Evolutionary conservation across 2,113 vertebrate genomes (phyloP).

Genomic region (Typhlomys cinereus): DNA sequence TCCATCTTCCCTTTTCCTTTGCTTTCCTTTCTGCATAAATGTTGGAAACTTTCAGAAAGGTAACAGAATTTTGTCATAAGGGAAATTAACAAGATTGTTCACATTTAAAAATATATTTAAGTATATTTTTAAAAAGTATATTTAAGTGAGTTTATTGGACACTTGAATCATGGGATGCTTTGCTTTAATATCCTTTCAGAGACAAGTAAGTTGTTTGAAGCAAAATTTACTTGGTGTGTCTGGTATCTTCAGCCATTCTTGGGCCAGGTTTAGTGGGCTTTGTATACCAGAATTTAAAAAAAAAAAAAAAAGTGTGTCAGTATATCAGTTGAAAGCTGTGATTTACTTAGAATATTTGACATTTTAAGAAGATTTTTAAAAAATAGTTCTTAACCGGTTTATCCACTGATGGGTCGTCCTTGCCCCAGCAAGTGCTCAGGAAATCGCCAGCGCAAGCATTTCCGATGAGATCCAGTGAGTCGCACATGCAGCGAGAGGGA

Average conservation of each 20-base stretch:
- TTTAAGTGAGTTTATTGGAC: background rate
- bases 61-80: conserved; percentile 47
- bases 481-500: too few species aligned
- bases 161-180: background rate
- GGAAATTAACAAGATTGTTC: conserved; percentile 41
- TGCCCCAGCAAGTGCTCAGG: too few species aligned
- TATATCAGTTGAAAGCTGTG: background rate
- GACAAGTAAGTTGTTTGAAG: background rate
- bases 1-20: conserved; percentile 8
- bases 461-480: too few species aligned
- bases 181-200: conserved; percentile 38
- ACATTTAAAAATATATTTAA: background rate
- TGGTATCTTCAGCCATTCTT: background rate
- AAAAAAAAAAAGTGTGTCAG: conserved; percentile 13
- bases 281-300: background rate
- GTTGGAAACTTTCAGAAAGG: conserved; percentile 13
- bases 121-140: too few species aligned
- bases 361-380: too few species aligned
- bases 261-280: background rate
- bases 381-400: too few species aligned
- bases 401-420: too few species aligned
- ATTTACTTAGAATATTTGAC: conserved; percentile 23
- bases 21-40: conserved; percentile 30
- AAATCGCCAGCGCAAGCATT: too few species aligned
- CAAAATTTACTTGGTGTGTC: background rate